phyloP scores from a whole-genome alignment of 1,140 invertebrate species.

The Hydropsyche tenuis region DNA sequence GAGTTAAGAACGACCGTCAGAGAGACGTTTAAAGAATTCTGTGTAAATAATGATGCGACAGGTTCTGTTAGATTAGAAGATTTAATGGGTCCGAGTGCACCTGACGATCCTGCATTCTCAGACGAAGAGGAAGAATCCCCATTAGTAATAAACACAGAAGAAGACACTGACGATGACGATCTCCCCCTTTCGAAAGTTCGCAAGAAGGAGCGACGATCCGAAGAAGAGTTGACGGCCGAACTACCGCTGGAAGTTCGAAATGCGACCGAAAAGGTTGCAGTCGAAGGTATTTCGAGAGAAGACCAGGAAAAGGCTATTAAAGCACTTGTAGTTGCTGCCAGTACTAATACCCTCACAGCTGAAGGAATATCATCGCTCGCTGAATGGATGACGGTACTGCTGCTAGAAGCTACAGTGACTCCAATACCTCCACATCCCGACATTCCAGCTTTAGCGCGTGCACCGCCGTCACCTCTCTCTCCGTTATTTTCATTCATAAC shows the following conservation, averaged over 20 bases:
- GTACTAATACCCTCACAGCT: conserved; percentile 63
- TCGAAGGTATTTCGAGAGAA: conserved; percentile 55
- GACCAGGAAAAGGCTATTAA: conserved; percentile 63
- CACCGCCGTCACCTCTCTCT: conserved; percentile 57
- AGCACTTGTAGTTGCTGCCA: conserved; percentile 62
- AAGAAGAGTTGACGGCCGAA: conserved; percentile 61
- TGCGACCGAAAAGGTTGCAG: conserved; percentile 68
- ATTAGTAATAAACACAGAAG: conserved; percentile 65
- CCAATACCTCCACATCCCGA: conserved; percentile 54
- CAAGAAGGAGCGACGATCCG: conserved; percentile 58
- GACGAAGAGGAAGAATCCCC: conserved; percentile 78
- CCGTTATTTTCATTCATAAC: conserved; percentile 57
- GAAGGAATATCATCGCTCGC: conserved; percentile 53
- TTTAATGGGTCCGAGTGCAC: conserved; percentile 59
- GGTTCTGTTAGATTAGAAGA: conserved; percentile 64
- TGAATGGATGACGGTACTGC: conserved; percentile 57
- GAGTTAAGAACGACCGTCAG: conserved; percentile 85
- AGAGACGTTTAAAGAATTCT: conserved; percentile 93
- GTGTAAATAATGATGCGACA: conserved; percentile 64
- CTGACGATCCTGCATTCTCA: conserved; percentile 72
- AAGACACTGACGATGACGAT: conserved; percentile 89
- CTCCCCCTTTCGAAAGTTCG: conserved; percentile 76
- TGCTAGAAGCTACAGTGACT: conserved; percentile 56
- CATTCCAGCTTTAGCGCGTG: conserved; percentile 53
- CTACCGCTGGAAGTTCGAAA: conserved; percentile 69